Evolutionary conservation across 2,113 vertebrate genomes (phyloP), one percentile per base, ranked within the genome.

Genomic region (Paralichthys olivaceus): DNA sequence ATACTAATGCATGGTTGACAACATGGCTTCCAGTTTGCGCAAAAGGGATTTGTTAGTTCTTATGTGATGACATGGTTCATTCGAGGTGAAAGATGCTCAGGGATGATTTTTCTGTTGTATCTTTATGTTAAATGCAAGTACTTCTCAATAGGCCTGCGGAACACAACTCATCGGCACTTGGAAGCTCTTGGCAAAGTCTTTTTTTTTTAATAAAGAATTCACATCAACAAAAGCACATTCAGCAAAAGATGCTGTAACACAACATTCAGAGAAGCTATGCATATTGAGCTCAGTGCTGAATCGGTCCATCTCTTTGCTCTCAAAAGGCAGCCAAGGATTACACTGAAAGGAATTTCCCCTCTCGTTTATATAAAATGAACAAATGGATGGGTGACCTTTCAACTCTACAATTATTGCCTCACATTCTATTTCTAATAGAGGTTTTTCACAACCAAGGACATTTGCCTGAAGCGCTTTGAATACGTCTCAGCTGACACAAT

Each of bases 381-480:
- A 72, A 81, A 83, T 49, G 66, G 51, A 84, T 43, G 34, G 32
- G 28, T 68, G 78, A 87, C 84, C 84, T 85, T 84, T 90, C 61
- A 86, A 77, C 81, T 85, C 55, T 65, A 28, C 65, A 83, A 72
- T 83, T 65, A 84, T 80, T 29, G 22, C 72, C n/a, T 85, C 72
- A 76, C 60, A 75, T 85, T 80, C 53, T 13, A 28, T 66, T 81
- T 81, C 43, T 74, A 69, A 89, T 82, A 67, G 75, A 77, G 65
- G 29, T 82, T 91, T 85, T 49, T 80, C 80, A 85, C 75, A 78
- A 58, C 49, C 77, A 84, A 79, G 80, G 84, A 73, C 72, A 80
- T 83, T 84, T 84, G 40, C 55, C 62, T 72, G 67, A 85, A 79
- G 55, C 29, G 0, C 59, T 75, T 45, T 84, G 56, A 80, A 86